Conservation (phyloP, 1,140 invertebrate genomes). For the Glomeris maerens region DNA sequence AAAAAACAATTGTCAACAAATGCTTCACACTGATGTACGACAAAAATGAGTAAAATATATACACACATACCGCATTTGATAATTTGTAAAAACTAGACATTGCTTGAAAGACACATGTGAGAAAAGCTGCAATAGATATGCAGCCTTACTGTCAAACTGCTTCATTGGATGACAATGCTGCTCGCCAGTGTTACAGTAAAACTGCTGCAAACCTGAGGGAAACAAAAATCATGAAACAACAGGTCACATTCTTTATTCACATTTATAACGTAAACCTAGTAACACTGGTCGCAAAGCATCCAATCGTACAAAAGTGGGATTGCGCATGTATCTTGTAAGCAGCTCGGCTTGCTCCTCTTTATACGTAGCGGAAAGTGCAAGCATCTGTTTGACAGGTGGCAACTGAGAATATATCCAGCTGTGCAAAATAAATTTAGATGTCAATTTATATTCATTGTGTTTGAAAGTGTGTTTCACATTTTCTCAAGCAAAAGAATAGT, state of each 20-base stretch:
- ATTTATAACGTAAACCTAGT: constrained; percentile 28
- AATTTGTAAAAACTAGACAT: constrained; percentile 80
- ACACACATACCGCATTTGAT: constrained; percentile 47
- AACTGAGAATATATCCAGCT: constrained; percentile 58
- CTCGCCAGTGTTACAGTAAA: constrained; percentile 23
- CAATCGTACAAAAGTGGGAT: constrained; percentile 55
- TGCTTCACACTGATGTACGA: constrained; percentile 33
- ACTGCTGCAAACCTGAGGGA: constrained; percentile 28
- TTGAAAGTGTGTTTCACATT: too few relatives aligned
- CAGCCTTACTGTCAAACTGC: constrained; percentile 45
- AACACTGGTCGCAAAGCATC: constrained; percentile 35
- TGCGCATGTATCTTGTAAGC: constrained; percentile 60
- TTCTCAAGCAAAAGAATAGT: constrained; percentile 4
- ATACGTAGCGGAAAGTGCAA: constrained; percentile 91
- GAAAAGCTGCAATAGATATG: constrained; percentile 54
- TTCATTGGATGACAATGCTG: constrained; percentile 25
- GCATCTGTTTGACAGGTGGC: constrained; percentile 66
- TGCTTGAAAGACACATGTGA: constrained; percentile 62
- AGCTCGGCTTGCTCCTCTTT: constrained; percentile 54
- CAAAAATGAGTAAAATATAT: constrained; percentile 1
- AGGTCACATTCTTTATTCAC: background rate
- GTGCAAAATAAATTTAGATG: constrained; percentile 22
- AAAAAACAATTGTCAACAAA: constrained; percentile 1
- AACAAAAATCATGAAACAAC: background rate
- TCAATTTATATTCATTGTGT: too few relatives aligned